Evolutionary conservation across 2,888 invertebrate genomes (phyloP).

Genomic region (Calliphora vomitoria): DNA sequence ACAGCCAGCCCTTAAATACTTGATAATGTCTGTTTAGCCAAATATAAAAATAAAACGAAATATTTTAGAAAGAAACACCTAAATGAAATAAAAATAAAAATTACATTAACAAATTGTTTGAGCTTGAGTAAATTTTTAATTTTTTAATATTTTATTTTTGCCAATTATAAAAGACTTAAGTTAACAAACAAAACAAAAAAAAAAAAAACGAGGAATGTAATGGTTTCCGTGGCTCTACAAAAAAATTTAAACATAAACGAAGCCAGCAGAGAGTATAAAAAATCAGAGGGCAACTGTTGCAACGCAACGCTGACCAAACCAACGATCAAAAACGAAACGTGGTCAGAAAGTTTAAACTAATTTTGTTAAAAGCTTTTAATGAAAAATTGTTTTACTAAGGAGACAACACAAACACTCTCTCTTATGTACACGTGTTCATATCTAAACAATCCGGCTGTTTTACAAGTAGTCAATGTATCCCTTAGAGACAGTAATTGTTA

Average conservation of each 20-base stretch:
- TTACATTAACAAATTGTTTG: slow-evolving; percentile 70
- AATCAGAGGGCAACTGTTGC: slow-evolving; percentile 76
- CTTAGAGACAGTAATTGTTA: too few species aligned
- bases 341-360: slow-evolving; percentile 84
- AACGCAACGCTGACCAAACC: slow-evolving; percentile 82
- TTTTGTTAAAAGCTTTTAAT: slow-evolving; percentile 83
- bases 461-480: too few species aligned
- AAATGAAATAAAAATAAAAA: slow-evolving; percentile 56
- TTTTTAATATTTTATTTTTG: slow-evolving; percentile 46
- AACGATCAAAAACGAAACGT: slow-evolving; percentile 83
- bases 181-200: not conserved
- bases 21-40: not conserved
- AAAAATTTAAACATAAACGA: slow-evolving; percentile 27
- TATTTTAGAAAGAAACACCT: not conserved
- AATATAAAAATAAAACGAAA: slow-evolving; percentile 1
- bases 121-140: slow-evolving; percentile 54
- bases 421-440: not conserved
- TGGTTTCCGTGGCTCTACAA: slow-evolving; percentile 58
- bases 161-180: slow-evolving; percentile 70
- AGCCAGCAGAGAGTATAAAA: slow-evolving; percentile 29
- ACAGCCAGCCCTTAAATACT: not conserved
- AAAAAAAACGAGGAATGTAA: slow-evolving; percentile 20
- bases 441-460: not conserved
- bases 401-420: slow-evolving; percentile 14
- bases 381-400: slow-evolving; percentile 56